Evolutionary conservation across 1,140 invertebrate genomes (phyloP).

Genomic region (Dinoponera quadriceps): DNA sequence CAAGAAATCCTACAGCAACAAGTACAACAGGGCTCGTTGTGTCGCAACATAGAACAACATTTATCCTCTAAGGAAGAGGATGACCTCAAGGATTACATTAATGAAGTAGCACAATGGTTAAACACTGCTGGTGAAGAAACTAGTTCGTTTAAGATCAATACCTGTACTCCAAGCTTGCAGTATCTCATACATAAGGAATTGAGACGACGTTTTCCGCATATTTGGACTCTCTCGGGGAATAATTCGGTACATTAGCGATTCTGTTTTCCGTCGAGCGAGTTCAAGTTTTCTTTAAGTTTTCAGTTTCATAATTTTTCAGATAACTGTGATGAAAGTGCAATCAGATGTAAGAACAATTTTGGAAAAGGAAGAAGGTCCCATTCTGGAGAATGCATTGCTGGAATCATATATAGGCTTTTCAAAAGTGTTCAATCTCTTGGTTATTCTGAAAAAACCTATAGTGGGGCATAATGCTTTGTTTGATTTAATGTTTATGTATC

Average conservation of each 20-base stretch:
- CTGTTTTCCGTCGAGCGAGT: neutral
- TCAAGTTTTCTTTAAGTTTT: neutral
- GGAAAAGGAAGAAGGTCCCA: slow-evolving; percentile 82
- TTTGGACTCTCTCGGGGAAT: slow-evolving; percentile 80
- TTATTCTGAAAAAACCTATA: slow-evolving; percentile 88
- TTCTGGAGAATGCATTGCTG: slow-evolving; percentile 82
- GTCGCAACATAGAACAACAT: slow-evolving; percentile 71
- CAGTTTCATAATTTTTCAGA: slow-evolving; percentile 63
- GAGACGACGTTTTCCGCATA: slow-evolving; percentile 85
- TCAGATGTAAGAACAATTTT: slow-evolving; percentile 72
- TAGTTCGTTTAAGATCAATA: slow-evolving; percentile 64
- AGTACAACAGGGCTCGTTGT: slow-evolving; percentile 74
- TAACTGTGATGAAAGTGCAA: slow-evolving; percentile 81
- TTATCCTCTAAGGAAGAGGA: slow-evolving; percentile 82
- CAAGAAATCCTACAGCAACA: slow-evolving; percentile 78
- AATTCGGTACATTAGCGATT: slow-evolving; percentile 74
- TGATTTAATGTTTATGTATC: slow-evolving; percentile 90
- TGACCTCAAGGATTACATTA: slow-evolving; percentile 78
- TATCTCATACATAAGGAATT: slow-evolving; percentile 86
- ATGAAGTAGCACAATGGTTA: slow-evolving; percentile 82
- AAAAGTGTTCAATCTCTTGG: slow-evolving; percentile 88
- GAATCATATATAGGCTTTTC: slow-evolving; percentile 89
- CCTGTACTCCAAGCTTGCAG: slow-evolving; percentile 66
- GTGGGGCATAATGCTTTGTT: slow-evolving; percentile 91
- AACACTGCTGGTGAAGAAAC: slow-evolving; percentile 47